A percentile compares a stretch with the other conserved stretches of the same genome.
Evolutionary conservation across 2,888 invertebrate genomes (phyloP).

Genomic region (Biston stratarius): DNA sequence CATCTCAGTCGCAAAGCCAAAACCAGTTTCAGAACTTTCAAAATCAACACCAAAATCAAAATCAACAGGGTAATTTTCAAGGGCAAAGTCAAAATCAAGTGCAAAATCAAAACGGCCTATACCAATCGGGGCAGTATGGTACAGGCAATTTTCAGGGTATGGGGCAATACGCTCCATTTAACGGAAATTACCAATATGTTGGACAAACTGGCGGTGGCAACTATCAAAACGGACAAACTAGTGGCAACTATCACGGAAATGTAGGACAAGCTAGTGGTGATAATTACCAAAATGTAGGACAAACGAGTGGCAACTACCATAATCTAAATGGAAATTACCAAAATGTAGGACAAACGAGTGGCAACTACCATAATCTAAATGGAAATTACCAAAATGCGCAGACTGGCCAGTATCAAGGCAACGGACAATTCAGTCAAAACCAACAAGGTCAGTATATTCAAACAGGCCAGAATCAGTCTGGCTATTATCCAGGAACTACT

Average conservation of each 20-base stretch:
- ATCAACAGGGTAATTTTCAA: constrained; percentile 49
- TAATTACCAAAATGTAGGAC: constrained; percentile 23
- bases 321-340: constrained; percentile 36
- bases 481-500: constrained; percentile 39
- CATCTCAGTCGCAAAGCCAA: constrained; percentile 26
- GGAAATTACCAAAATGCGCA: constrained; percentile 38
- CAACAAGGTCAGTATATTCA: constrained; percentile 42
- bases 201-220: constrained; percentile 20
- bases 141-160: constrained; percentile 35
- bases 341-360: constrained; percentile 18
- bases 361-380: constrained; percentile 15
- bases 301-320: constrained; percentile 11
- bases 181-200: constrained; percentile 19
- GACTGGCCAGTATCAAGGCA: constrained; percentile 28
- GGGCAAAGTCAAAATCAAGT: constrained; percentile 51
- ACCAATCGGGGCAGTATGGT: constrained; percentile 40
- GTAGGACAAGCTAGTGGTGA: constrained; percentile 12
- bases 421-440: constrained; percentile 29
- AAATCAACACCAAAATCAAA: constrained; percentile 39
- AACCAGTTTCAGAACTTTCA: constrained; percentile 42
- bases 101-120: constrained; percentile 43
- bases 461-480: constrained; percentile 42
- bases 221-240: constrained; percentile 27
- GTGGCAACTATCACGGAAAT: constrained; percentile 20
- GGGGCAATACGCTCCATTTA: constrained; percentile 31